Evolutionary conservation across 2,888 invertebrate species (phyloP), one percentile per base, ranked within the genome.

Genomic region (Troides oblongomaculatus): DNA sequence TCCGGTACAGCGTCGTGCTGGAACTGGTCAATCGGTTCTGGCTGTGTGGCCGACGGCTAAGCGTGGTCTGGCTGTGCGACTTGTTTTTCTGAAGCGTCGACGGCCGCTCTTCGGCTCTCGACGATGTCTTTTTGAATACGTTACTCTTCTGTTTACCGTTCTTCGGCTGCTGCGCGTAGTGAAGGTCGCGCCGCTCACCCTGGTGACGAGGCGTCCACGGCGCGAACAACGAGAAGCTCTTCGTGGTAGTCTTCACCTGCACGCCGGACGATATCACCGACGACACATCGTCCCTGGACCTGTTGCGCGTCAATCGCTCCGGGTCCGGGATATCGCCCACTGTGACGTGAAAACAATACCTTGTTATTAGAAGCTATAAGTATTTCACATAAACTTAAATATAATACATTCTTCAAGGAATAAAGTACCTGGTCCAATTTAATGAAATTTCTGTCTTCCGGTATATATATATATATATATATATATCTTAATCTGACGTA

Each of bases 321-420:
- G 96, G 96, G 78, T 96, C 95, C 23, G 97, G 97, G 82, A 97
- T 97, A 84, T 96, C 97, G 71, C 97, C 97, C 79, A 97, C 96
- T 94, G 84, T 53, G 5, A 90, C 89, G 6, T n/a, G 7, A 10
- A 18, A 10, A 18, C 1, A 56, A 56, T 56, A 21, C 5, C 21
- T 56, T n/a, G 6, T 18, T 21, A 12, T 17, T 12, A 53, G 53
- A 14, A 17, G n/a, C 30, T 30, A 30, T 30, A 30, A 30, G 30
- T 30, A 5, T 30, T 30, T 30, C 30, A 30, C 30, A 21, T 21
- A 30, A 30, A 30, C 30, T 30, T 0, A 30, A 30, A 30, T 3
- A 30, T 30, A 30, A 30, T 30, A 30, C 30, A 30, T 5, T 30
- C 30, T 30, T 30, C 30, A 30, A 30, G 30, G 30, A 30, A 0